Evolutionary conservation across 2,797 vertebrate genomes (phyloP).

Genomic region (Neomorphus geoffroyi): DNA sequence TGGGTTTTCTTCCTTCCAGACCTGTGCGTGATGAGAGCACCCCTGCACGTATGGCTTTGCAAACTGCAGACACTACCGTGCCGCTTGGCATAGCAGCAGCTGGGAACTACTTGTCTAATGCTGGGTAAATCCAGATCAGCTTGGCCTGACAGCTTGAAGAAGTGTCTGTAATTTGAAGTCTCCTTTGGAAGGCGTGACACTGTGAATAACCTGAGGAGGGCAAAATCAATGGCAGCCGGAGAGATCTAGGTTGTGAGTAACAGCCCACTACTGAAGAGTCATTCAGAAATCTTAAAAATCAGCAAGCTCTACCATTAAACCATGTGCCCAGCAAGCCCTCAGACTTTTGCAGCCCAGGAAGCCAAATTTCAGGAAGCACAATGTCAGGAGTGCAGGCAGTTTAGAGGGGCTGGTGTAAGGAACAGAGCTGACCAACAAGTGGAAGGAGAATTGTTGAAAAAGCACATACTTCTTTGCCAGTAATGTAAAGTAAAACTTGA

Average conservation of each 20-base stretch:
- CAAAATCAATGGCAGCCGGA: neutral
- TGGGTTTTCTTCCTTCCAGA: neutral
- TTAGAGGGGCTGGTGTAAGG: neutral
- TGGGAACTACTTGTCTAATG: neutral
- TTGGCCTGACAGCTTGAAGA: neutral
- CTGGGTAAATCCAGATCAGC: neutral
- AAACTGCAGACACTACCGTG: neutral
- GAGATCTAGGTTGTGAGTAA: neutral
- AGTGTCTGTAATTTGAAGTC: neutral
- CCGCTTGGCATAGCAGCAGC: neutral
- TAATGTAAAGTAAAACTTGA: neutral
- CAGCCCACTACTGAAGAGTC: neutral
- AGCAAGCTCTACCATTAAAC: neutral
- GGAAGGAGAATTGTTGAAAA: neutral
- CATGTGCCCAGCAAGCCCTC: neutral
- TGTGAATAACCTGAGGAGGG: neutral
- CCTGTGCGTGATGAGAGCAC: neutral
- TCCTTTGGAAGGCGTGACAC: neutral
- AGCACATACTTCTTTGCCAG: neutral
- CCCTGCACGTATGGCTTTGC: neutral
- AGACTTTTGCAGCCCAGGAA: neutral
- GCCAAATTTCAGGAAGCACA: neutral
- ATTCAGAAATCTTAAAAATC: neutral
- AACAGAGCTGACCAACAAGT: neutral
- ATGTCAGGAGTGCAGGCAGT: neutral